Base-by-base conservation (phyloP, 2,113 vertebrate species). In the Oenanthe melanoleuca region DNA sequence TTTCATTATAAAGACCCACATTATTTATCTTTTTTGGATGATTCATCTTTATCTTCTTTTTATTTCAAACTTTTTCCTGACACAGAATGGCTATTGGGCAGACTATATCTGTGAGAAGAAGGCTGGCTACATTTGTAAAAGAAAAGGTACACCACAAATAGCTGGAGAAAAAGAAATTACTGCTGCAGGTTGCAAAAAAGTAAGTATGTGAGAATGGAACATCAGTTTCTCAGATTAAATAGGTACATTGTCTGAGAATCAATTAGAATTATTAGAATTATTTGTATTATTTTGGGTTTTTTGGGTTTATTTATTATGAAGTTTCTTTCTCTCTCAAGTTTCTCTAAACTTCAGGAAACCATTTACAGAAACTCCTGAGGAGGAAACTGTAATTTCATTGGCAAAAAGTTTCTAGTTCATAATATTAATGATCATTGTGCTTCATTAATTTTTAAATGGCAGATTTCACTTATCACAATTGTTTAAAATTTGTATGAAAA, bases 101-200 rank as follows among this genome's bases (percentile, higher is more conserved):
- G 96, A 96, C n/a, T 15, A 80, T 5, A 3, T 28, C 28, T 96
- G 96, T 83, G 80, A 88, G 59, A 83, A 73, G 63, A 91, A 86
- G 84, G 91, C 72, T 70, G 94, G 96, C 4, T 96, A 95, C 50
- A 66, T 96, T 63, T 96, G 94, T 83, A 96, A 96, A 83, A 95
- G 50, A 80, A 95, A 93, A 80, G 37, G 50, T 42, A 4, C 45
- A 42, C 13, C 55, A 53, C 63, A 66, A 91, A 67, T 2, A 91
- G 20, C 22, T n/a, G 20, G 50, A 70, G 63, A 77, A 80, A 80
- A 80, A 55, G 86, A 96, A 91, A 83, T 24, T 53, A 65, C 9
- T 77, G 64, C 56, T 42, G 15, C 6, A 93, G 72, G 88, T 11
- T 96, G 94, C 71, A 92, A 92, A 88, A 82, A 80, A 33, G 93